A percentile compares a stretch with the other conserved stretches of the same genome.
phyloP scores from a whole-genome alignment of 2,113 vertebrate species.

The Vireo altiloquus region DNA sequence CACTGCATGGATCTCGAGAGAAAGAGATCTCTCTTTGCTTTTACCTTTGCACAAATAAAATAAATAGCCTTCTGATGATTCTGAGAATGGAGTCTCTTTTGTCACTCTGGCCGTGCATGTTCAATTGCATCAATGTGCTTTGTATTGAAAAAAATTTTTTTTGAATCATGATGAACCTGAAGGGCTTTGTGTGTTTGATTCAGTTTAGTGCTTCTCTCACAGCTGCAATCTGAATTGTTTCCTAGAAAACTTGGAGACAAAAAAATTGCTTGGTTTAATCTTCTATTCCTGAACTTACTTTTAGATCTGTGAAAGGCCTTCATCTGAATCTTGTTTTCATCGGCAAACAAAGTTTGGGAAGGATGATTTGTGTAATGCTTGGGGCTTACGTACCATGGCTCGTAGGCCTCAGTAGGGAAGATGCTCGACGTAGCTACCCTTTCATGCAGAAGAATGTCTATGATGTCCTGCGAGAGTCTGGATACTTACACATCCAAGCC shows the following conservation, averaged over 20 bases:
- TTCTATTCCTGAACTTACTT: neutral
- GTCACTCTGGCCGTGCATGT: no score
- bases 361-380: conserved; percentile 68
- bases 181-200: neutral
- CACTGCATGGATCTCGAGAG: no score
- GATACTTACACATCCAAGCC: conserved; percentile 86
- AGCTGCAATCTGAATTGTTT: neutral
- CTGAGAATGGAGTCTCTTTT: no score
- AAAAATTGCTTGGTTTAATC: neutral
- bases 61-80: no score
- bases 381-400: conserved; percentile 84
- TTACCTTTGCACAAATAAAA: no score
- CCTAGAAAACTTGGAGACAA: neutral
- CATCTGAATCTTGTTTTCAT: conserved; percentile 75
- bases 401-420: conserved; percentile 80
- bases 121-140: neutral
- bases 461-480: conserved; percentile 71
- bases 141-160: neutral
- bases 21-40: no score
- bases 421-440: conserved; percentile 76
- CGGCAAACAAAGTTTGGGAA: neutral
- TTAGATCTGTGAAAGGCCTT: conserved; percentile 82
- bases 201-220: neutral
- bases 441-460: conserved; percentile 80
- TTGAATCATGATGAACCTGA: neutral